These are phyloP conservation scores for Proterorhinus semilunaris DNA, from an alignment of 2,113 vertebrate species.

Conservation along the genomic window DNA sequence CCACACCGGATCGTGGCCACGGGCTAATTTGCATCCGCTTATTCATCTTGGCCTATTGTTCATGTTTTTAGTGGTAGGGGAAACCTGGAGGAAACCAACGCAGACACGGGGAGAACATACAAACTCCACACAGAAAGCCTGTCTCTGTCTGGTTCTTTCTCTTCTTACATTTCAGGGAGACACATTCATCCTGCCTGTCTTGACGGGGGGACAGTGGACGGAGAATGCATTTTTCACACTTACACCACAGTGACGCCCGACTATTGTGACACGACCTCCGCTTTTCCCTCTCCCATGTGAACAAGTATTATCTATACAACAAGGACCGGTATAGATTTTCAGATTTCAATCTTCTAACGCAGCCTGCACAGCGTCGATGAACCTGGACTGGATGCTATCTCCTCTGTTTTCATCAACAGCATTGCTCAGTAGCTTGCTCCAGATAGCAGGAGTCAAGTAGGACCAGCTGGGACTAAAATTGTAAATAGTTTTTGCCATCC, in stretches of 20 bases:
- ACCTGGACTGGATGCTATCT: neutral
- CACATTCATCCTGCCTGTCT: no score
- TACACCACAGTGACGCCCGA: neutral
- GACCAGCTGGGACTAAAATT: slow-evolving; percentile 3
- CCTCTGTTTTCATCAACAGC: neutral
- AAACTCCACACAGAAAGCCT: no score
- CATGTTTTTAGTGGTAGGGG: no score
- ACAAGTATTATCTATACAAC: neutral
- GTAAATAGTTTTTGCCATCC: neutral
- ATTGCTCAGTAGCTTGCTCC: neutral
- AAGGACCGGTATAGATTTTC: neutral
- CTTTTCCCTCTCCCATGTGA: neutral
- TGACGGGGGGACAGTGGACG: no score
- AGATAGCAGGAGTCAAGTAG: slow-evolving; percentile 2
- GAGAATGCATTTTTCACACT: neutral
- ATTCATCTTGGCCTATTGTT: no score
- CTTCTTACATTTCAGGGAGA: no score
- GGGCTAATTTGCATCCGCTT: no score
- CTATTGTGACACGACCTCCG: no score
- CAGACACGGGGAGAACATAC: no score
- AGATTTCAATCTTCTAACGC: neutral
- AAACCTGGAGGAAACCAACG: no score
- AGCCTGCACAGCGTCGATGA: neutral
- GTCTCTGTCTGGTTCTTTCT: no score
- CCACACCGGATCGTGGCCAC: no score